These are phyloP conservation scores for Pollenia labialis DNA, from an alignment of 2,888 invertebrate species.

Conservation along the genomic window DNA sequence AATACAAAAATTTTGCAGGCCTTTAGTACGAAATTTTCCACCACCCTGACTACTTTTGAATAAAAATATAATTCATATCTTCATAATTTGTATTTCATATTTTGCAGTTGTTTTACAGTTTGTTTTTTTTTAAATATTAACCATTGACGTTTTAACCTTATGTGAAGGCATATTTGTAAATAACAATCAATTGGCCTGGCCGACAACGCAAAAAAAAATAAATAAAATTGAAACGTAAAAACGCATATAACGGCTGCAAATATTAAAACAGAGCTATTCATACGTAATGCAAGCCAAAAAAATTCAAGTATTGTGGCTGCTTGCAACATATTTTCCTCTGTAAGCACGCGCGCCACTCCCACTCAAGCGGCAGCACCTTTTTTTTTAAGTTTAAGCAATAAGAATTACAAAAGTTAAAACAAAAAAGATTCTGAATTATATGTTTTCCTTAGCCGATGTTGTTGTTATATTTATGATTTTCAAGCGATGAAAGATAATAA, in stretches of 20 bases:
- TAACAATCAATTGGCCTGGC: conserved; percentile 72
- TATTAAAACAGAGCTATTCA: conserved; percentile 9
- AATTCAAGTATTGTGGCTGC: conserved; percentile 59
- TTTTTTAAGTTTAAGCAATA: conserved; percentile 33
- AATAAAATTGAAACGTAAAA: conserved; percentile 6
- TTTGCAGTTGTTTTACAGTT: conserved; percentile 1
- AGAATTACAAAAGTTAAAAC: background rate
- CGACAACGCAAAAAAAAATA: conserved; percentile 18
- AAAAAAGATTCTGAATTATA: conserved; percentile 57
- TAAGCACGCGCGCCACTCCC: conserved; percentile 74
- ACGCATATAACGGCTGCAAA: conserved; percentile 64
- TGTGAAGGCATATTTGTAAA: conserved; percentile 73
- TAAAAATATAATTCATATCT: conserved; percentile 54
- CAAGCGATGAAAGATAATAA: conserved; percentile 75
- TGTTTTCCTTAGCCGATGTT: conserved; percentile 37
- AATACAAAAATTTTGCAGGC: background rate
- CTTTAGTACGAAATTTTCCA: background rate
- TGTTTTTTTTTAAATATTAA: conserved; percentile 60
- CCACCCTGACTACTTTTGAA: conserved; percentile 22
- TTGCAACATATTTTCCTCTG: conserved; percentile 65
- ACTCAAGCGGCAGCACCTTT: conserved; percentile 73
- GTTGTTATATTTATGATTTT: conserved; percentile 70
- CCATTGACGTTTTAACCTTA: conserved; percentile 73
- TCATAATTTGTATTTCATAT: conserved; percentile 48
- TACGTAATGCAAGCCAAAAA: conserved; percentile 39